Base-by-base conservation (phyloP, 2,888 invertebrate genomes). In the Yponomeuta cagnagella region DNA sequence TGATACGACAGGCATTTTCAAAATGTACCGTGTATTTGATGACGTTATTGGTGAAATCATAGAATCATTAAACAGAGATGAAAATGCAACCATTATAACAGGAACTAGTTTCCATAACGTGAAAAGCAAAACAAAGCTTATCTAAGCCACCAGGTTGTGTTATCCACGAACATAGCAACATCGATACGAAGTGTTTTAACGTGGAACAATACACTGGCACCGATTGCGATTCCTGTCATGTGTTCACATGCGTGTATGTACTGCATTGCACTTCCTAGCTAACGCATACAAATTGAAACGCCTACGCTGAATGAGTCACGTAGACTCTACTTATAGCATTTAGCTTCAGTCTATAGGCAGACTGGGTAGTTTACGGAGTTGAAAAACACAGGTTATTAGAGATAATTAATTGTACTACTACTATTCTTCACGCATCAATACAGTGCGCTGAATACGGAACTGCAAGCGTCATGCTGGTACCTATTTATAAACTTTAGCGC, bases 191-290 rank as follows among this genome's bases (percentile, higher is more conserved):
- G 68, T 30, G 52, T 52, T 68, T 48, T 68, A 52, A 23, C 48
- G 68, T 6, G 2, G 12, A 52, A 68, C 68, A 68, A 68, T 9
- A 52, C 68, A 68, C 2, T 52, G 52, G 52, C 31, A 3, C 43
- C 70, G 10, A 70, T 70, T 70, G 65, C 70, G 12, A 70, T 70
- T 65, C 70, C 48, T 43, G 43, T 23, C 65, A 70, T 65, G 70
- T 70, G 64, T 30, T 33, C 64, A 31, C 48, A 63, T 63, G 69
- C 33, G 63, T 69, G 31, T 52, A 48, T 70, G 12, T 63, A 33
- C 63, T 37, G 2, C 77, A 83, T 80, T 86, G 87, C 86, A 86
- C 82, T 89, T 88, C 87, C 89, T 88, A 88, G 84, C 80, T 80
- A 78, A 64, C 30, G 84, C 87, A 87, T 89, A 83, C 84, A 73